These are phyloP conservation scores for Vesta saturnalis DNA, from an alignment of 2,888 invertebrate genomes.

Conservation along the genomic window DNA sequence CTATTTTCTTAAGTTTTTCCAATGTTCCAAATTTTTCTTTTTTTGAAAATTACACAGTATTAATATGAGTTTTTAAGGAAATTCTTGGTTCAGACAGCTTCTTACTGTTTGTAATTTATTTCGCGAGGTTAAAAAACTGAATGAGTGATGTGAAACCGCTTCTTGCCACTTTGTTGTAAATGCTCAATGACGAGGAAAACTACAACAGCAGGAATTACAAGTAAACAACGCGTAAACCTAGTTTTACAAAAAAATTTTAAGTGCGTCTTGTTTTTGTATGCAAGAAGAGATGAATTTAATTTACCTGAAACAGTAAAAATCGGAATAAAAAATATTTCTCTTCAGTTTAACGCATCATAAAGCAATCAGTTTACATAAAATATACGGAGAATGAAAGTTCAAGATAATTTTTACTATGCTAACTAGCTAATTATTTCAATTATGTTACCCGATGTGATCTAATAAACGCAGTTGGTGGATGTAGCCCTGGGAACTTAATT, in stretches of 20 bases:
- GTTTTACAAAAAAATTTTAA: conserved; percentile 8
- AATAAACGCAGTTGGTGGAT: too few species aligned
- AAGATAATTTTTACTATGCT: too few species aligned
- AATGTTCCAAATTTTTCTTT: conserved; percentile 47
- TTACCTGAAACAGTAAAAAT: too few species aligned
- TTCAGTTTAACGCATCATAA: too few species aligned
- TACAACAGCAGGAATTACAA: conserved; percentile 19
- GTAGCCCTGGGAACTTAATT: too few species aligned
- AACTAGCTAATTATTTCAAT: too few species aligned
- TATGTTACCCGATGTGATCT: too few species aligned
- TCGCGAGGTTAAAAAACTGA: conserved; percentile 32
- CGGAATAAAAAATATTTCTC: too few species aligned
- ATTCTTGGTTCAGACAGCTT: conserved; percentile 34
- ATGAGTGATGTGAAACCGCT: conserved; percentile 29
- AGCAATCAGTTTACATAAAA: too few species aligned
- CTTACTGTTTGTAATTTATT: conserved; percentile 35
- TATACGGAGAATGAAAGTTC: too few species aligned
- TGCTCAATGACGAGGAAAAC: conserved; percentile 30
- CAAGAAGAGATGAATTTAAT: too few species aligned
- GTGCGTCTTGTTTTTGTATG: too few species aligned
- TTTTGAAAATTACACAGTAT: conserved; percentile 39
- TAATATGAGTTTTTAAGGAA: conserved; percentile 36
- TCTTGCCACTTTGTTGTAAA: conserved; percentile 32
- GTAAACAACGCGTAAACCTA: conserved; percentile 19
- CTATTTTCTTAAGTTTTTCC: conserved; percentile 53